Percentiles rank a stretch among this genome's conserved stretches.
phyloP scores from a whole-genome alignment of 2,888 invertebrate species.

The Macaria notata region DNA sequence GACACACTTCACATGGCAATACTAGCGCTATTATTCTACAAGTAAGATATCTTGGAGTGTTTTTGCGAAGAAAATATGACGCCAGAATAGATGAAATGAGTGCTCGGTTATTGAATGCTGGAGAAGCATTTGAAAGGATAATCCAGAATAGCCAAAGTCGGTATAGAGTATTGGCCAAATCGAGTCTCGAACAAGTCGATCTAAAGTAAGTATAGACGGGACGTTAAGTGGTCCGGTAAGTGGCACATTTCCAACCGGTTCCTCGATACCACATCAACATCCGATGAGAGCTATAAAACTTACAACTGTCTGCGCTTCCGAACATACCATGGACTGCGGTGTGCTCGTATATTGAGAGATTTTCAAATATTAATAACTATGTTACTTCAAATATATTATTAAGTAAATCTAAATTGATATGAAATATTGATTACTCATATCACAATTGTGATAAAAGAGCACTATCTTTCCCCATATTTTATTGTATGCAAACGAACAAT shows the following conservation, averaged over 20 bases:
- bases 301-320: slow-evolving; percentile 27
- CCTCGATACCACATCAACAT: slow-evolving; percentile 28
- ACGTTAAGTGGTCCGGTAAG: slow-evolving; percentile 30
- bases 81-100: slow-evolving; percentile 34
- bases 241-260: slow-evolving; percentile 36
- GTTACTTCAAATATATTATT: slow-evolving; percentile 10
- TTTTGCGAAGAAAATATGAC: slow-evolving; percentile 24
- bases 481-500: slow-evolving; percentile 34
- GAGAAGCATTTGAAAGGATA: slow-evolving; percentile 40
- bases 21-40: slow-evolving; percentile 13
- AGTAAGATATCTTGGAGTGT: not conserved
- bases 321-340: not conserved
- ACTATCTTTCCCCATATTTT: not conserved
- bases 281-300: slow-evolving; percentile 32
- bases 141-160: slow-evolving; percentile 20
- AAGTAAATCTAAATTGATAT: too few species aligned
- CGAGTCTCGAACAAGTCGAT: slow-evolving; percentile 21
- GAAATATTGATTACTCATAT: too few species aligned
- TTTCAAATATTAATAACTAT: too few species aligned
- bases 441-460: too few species aligned
- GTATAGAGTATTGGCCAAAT: slow-evolving; percentile 20
- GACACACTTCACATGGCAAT: slow-evolving; percentile 19
- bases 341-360: too few species aligned
- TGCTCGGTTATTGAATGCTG: slow-evolving; percentile 37
- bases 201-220: slow-evolving; percentile 19